These are phyloP conservation scores for Nothobranchius furzeri DNA, from an alignment of 2,113 vertebrate species.

Conservation along the genomic window DNA sequence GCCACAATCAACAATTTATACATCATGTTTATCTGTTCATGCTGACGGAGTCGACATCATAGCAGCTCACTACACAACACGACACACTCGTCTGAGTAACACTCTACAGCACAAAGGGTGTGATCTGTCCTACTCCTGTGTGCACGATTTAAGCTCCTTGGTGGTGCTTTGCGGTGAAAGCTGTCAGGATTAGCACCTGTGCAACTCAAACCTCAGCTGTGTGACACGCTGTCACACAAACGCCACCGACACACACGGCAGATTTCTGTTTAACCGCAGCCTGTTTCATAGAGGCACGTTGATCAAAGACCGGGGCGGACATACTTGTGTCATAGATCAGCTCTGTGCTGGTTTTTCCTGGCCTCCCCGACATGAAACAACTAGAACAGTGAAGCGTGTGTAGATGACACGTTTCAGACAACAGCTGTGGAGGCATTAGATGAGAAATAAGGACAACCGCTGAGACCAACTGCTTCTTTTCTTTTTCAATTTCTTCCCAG, in stretches of 20 bases:
- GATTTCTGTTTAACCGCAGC: slow-evolving; percentile 20
- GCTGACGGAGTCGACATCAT: slow-evolving; percentile 11
- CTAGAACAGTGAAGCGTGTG: slow-evolving; percentile 4
- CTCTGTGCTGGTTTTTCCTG: slow-evolving; percentile 9
- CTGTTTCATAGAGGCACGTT: slow-evolving; percentile 4
- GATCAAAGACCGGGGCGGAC: slow-evolving; percentile 16
- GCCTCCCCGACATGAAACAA: slow-evolving; percentile 8
- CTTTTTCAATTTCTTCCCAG: slow-evolving; percentile 22
- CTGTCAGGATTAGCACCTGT: slow-evolving; percentile 73
- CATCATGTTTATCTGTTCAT: slow-evolving; percentile 22
- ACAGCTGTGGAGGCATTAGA: slow-evolving; percentile 18
- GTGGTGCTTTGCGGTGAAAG: slow-evolving; percentile 34
- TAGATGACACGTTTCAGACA: slow-evolving; percentile 21
- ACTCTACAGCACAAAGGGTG: slow-evolving; percentile 19
- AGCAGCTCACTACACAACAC: slow-evolving; percentile 10
- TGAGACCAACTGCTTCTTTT: slow-evolving; percentile 17
- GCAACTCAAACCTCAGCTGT: slow-evolving; percentile 41
- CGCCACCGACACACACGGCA: slow-evolving; percentile 28
- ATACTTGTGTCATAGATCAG: slow-evolving; percentile 33
- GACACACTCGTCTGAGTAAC: slow-evolving; percentile 12
- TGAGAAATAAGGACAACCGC: slow-evolving; percentile 13
- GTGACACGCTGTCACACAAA: slow-evolving; percentile 44
- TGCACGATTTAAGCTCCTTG: slow-evolving; percentile 56
- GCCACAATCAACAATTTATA: slow-evolving; percentile 29
- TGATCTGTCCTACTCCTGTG: slow-evolving; percentile 32